A percentile compares a stretch with the other conserved stretches of the same genome.
Evolutionary conservation across 2,113 vertebrate genomes (phyloP).

Genomic region (Eira barbara): DNA sequence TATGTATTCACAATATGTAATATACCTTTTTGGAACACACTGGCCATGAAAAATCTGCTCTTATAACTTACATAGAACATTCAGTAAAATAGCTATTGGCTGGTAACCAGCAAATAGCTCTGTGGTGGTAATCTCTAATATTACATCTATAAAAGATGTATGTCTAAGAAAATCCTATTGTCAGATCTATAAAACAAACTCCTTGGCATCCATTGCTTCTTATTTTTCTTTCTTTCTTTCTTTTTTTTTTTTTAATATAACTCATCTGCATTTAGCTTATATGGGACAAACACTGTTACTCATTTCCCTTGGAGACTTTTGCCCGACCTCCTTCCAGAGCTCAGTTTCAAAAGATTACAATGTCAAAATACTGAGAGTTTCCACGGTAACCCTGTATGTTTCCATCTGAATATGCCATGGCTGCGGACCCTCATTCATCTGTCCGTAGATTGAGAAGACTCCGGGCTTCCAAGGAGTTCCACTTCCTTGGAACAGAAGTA

Average conservation of each 20-base stretch:
- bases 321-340: not conserved
- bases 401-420: not conserved
- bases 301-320: not conserved
- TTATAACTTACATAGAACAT: not conserved
- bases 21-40: not conserved
- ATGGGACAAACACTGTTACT: not conserved
- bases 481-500: not conserved
- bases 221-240: not conserved
- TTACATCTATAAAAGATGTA: not conserved
- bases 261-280: not conserved
- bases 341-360: not conserved
- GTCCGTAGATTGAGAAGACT: constrained; percentile 9
- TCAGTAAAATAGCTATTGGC: not conserved
- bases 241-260: not conserved
- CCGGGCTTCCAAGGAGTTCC: not conserved
- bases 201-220: not conserved
- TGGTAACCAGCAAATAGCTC: not conserved
- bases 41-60: not conserved
- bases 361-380: not conserved
- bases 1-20: not conserved
- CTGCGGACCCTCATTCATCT: not conserved
- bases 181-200: not conserved
- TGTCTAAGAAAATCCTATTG: not conserved
- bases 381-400: not conserved
- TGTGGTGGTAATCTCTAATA: not conserved